Percentiles rank a stretch among this genome's conserved stretches.
Evolutionary conservation across 2,888 invertebrate genomes (phyloP).

Genomic region (Megamerina dolium): DNA sequence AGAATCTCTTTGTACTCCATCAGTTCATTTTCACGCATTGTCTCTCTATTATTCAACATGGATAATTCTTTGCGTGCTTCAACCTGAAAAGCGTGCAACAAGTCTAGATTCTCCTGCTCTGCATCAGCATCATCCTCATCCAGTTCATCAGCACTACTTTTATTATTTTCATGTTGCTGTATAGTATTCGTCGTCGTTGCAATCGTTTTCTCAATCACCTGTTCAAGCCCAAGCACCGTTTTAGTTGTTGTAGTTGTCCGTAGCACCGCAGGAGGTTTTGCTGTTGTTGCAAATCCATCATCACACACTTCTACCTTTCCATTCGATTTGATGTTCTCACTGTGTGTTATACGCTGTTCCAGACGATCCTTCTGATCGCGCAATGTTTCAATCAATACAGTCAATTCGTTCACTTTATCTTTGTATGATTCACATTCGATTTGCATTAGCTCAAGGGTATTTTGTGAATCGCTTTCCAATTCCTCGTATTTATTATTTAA

Average conservation of each 20-base stretch:
- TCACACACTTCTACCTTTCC: neutral
- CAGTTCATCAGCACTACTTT: constrained; percentile 2
- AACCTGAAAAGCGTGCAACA: constrained; percentile 18
- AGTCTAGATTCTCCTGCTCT: constrained; percentile 13
- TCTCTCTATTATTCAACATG: constrained; percentile 33
- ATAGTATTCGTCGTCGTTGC: neutral
- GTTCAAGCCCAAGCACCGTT: neutral
- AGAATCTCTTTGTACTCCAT: constrained; percentile 47
- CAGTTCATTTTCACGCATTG: constrained; percentile 45
- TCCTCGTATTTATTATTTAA: constrained; percentile 21
- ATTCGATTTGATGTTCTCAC: neutral
- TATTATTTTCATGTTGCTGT: neutral
- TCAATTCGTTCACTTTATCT: constrained; percentile 27
- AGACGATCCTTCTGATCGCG: constrained; percentile 30
- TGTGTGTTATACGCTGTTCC: constrained; percentile 8
- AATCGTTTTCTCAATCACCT: neutral
- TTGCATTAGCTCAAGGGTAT: constrained; percentile 38
- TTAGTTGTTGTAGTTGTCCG: neutral
- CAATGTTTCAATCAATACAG: constrained; percentile 25
- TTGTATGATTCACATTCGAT: constrained; percentile 37
- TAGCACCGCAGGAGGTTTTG: too few relatives aligned
- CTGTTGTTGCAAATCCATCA: too few relatives aligned
- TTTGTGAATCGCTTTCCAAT: constrained; percentile 23
- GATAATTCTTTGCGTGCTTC: constrained; percentile 30
- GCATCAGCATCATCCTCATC: neutral